A percentile compares a stretch with the other conserved stretches of the same genome.
These are phyloP conservation scores for Halcyon badia DNA, from an alignment of 2,797 vertebrate genomes.

Conservation along the genomic window DNA sequence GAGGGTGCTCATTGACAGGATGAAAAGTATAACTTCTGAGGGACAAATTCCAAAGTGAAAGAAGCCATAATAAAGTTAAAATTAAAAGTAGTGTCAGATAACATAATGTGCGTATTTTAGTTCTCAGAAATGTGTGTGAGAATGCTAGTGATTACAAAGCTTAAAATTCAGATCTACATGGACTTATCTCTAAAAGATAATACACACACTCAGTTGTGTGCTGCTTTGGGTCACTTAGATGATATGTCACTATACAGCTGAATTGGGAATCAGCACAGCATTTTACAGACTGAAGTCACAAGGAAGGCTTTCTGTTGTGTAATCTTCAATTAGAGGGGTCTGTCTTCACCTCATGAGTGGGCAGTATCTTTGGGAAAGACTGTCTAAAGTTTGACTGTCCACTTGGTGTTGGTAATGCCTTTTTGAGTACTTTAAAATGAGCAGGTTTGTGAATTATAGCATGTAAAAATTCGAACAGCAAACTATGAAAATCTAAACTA, in stretches of 20 bases:
- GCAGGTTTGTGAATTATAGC: background rate
- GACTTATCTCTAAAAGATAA: background rate
- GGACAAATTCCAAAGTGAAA: background rate
- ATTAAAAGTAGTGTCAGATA: background rate
- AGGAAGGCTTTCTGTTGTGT: background rate
- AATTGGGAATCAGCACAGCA: background rate
- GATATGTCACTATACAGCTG: rapidly evolving
- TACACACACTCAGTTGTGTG: background rate
- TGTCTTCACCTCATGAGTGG: background rate
- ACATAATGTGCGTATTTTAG: background rate
- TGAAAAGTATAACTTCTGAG: background rate
- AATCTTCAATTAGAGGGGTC: background rate
- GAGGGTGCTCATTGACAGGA: background rate
- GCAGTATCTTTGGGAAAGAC: background rate
- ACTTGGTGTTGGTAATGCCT: background rate
- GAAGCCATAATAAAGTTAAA: background rate
- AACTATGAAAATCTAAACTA: background rate
- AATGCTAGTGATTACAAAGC: background rate
- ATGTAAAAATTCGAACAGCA: background rate
- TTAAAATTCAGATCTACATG: background rate
- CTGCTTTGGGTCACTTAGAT: background rate
- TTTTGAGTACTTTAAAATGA: background rate
- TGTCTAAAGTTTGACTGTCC: background rate
- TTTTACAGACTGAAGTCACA: background rate
- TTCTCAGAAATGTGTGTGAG: background rate